A percentile compares a stretch with the other conserved stretches of the same genome.
These are phyloP conservation scores for Ypsolopha scabrella DNA, from an alignment of 2,888 invertebrate species.

Conservation along the genomic window DNA sequence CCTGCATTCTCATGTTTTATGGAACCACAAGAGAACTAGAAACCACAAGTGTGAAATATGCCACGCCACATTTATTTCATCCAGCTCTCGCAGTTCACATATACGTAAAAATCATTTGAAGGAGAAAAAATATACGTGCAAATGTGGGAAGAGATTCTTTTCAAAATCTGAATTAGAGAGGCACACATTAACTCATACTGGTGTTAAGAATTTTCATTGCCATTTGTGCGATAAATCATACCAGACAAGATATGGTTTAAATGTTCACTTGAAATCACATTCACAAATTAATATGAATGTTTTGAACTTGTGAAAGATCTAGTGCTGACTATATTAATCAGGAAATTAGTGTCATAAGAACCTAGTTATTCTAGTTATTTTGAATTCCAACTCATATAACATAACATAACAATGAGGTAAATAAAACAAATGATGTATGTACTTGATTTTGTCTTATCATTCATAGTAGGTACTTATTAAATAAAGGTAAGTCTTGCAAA, in stretches of 20 bases:
- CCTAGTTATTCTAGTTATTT: no score
- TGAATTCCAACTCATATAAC: no score
- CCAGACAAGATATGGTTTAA: constrained; percentile 58
- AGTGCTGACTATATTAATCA: no score
- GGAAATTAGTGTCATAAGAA: no score
- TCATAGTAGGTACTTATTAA: background rate
- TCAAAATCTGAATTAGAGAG: constrained; percentile 56
- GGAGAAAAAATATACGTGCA: constrained; percentile 60
- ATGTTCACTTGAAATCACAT: constrained; percentile 60
- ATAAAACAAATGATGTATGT: no score
- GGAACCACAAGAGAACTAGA: constrained; percentile 59
- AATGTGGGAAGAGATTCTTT: constrained; percentile 57
- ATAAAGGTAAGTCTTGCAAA: background rate
- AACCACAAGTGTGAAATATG: constrained; percentile 61
- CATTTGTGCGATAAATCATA: constrained; percentile 61
- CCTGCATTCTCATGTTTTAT: constrained; percentile 52
- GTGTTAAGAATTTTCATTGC: constrained; percentile 61
- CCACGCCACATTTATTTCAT: constrained; percentile 57
- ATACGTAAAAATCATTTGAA: constrained; percentile 58
- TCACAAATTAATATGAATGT: constrained; percentile 26
- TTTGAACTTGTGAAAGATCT: constrained; percentile 21
- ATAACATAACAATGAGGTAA: no score
- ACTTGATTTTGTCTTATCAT: no score
- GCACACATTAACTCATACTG: constrained; percentile 57
- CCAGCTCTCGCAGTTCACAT: constrained; percentile 55